phyloP scores from a whole-genome alignment of 2,113 vertebrate genomes.

The Xenopus laevis region DNA sequence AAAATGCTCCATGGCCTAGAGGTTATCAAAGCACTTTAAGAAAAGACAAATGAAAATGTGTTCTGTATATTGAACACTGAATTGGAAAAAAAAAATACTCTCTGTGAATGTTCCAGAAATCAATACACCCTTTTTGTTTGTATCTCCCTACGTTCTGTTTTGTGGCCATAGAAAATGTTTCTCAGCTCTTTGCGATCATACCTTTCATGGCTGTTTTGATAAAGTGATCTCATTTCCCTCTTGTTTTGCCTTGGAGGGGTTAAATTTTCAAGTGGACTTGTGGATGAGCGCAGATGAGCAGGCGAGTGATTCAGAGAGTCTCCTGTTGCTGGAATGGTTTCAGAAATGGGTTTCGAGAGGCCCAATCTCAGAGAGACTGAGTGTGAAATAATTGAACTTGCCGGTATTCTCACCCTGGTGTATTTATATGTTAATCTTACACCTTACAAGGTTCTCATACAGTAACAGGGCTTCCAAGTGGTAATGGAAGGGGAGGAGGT shows the following conservation, averaged over 20 bases:
- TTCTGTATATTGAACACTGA: too few relatives aligned
- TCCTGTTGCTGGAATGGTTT: slow-evolving; percentile 30
- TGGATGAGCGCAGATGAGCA: slow-evolving; percentile 20
- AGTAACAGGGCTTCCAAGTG: slow-evolving; percentile 3
- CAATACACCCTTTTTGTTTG: not conserved
- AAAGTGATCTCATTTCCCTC: not conserved
- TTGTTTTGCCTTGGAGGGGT: not conserved
- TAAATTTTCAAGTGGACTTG: slow-evolving; percentile 1
- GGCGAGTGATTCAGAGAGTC: slow-evolving; percentile 21
- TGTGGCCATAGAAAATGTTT: not conserved
- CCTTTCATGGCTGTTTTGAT: not conserved
- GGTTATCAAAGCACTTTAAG: too few relatives aligned
- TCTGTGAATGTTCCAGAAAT: not conserved
- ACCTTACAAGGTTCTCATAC: slow-evolving; percentile 37
- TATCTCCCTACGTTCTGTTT: not conserved
- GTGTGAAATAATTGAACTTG: slow-evolving; percentile 44
- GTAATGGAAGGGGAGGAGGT: not conserved
- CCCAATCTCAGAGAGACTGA: slow-evolving; percentile 36
- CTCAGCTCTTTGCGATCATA: too few relatives aligned
- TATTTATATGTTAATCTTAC: slow-evolving; percentile 40
- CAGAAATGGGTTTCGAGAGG: slow-evolving; percentile 40
- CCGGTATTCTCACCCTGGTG: slow-evolving; percentile 27
- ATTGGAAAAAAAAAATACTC: too few relatives aligned
- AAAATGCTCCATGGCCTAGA: too few relatives aligned
- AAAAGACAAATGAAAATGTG: too few relatives aligned